Evolutionary conservation across 2,113 vertebrate genomes (phyloP), one percentile per base, ranked within the genome.

Genomic region (Oreotrochilus melanogaster): DNA sequence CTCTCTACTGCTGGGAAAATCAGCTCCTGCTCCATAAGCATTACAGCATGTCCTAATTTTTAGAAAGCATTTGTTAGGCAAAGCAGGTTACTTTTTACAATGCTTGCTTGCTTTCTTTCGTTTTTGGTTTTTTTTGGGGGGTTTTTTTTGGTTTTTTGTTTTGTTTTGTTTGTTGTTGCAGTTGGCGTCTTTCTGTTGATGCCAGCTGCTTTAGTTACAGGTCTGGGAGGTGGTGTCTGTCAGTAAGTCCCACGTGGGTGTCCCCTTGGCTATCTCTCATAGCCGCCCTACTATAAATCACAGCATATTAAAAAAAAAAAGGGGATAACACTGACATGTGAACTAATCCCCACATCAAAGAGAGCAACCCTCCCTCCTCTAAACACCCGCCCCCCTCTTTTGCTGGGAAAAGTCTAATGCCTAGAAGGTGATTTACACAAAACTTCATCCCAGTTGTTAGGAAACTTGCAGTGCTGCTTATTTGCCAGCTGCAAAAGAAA

Each of bases 311-410:
- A 89, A 92, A 94, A 78, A 37, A 75, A 43, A 3, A 39, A 11
- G 31, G 94, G 91, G 70, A 93, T 96, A 96, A 95, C 86, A 74
- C 61, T 88, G 94, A 96, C 95, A 94, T 97, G 93, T 97, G 95
- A 97, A 97, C 95, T 96, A 96, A 97, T 96, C 95, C 94, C 92
- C 92, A 96, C 92, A 95, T 96, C 97, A 96, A 96, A 96, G 94
- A 78, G 33, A 89, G 75, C 89, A 90, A 76, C 70, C 83, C 78
- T 88, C 92, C 72, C 87, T 88, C 92, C 83, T 78, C 62, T 86
- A 73, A 86, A 83, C 75, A 74, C 83, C 91, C 75, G 14, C 88
- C 89, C 91, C 93, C 87, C 70, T 88, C 90, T 78, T 94, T 78
- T 90, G 86, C 95, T 96, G 96, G 75, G 92, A 97, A 94, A 95